Percentiles rank a stretch among this genome's conserved stretches.
phyloP scores from a whole-genome alignment of 2,888 invertebrate species.

The Pseudococcus viburni region DNA sequence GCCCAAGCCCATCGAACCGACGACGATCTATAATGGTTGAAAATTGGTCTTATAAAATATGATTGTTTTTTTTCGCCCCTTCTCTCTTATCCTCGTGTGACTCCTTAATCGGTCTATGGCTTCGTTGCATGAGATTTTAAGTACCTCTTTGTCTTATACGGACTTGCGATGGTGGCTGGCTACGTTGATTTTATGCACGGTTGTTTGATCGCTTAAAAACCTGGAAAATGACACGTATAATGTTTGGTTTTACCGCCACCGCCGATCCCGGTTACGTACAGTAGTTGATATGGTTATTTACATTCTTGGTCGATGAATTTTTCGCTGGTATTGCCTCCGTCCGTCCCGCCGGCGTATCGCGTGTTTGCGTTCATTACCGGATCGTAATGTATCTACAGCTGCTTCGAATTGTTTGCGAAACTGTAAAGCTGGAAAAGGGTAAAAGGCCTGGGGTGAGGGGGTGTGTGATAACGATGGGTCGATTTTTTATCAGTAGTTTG shows the following conservation, averaged over 20 bases:
- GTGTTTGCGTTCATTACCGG: background rate
- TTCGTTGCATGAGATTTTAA: background rate
- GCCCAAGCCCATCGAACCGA: background rate
- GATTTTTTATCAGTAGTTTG: background rate
- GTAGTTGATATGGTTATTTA: constrained; percentile 50
- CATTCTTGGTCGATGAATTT: constrained; percentile 54
- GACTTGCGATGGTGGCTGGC: background rate
- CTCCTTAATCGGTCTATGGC: background rate
- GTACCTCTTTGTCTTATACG: background rate
- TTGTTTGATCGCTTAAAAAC: constrained; percentile 52
- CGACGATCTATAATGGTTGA: background rate
- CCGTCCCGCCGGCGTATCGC: background rate
- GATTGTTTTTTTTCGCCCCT: background rate
- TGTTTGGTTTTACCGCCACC: background rate
- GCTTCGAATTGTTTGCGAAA: background rate
- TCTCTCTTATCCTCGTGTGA: background rate
- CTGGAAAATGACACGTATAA: constrained; percentile 53
- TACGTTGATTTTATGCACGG: constrained; percentile 11
- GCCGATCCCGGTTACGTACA: background rate
- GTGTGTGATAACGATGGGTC: background rate
- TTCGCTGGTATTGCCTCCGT: background rate
- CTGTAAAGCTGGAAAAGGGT: background rate
- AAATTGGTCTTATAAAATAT: constrained; percentile 28
- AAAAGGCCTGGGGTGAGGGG: background rate
- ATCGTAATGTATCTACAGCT: background rate